Base-by-base conservation (phyloP, 2,113 vertebrate genomes). In the Hymenochirus boettgeri region DNA sequence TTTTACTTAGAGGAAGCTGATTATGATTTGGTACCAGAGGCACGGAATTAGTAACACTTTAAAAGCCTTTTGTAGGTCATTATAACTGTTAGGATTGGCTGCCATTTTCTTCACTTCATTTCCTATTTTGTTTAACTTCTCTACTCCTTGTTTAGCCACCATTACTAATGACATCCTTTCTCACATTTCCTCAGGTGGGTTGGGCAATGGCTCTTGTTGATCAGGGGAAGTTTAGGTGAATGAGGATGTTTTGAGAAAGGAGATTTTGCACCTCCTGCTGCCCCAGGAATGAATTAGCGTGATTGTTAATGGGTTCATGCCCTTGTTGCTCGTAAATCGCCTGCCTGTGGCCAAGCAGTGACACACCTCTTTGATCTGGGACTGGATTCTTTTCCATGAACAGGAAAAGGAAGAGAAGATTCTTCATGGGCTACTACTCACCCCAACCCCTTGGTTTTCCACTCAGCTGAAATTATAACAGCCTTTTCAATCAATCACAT, bases 381-480 rank as follows among this genome's bases (percentile, higher is more conserved):
- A 79, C 75, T 86, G 77, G 79, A 77, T 72, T 75, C 81, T 76
- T 75, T 74, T 70, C 79, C 72, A 79, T 64, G 72, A 76, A 89
- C 80, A 81, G 81, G 82, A 87, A 85, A 81, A 81, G 84, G 86
- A 90, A 90, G 79, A 76, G 75, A 70, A 74, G 79, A 80, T 80
- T 87, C 82, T 85, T 85, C 85, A 88, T 82, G 83, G 83, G 72
- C 82, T 80, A 74, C 74, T 83, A 74, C 74, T 81, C 67, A 50
- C 75, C 73, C 58, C 70, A 77, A 63, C 77, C 77, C 77, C 73
- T 76, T 79, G 76, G 82, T 85, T 88, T 87, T 85, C 79, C 78
- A 89, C 84, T 82, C 81, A 80, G 82, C 71, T 85, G 85, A 85
- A 81, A 82, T 76, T 83, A 76, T 89, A 88, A 87, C 83, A 86